These are phyloP conservation scores for Microtus pennsylvanicus DNA, from an alignment of 2,113 vertebrate species.

Conservation along the genomic window DNA sequence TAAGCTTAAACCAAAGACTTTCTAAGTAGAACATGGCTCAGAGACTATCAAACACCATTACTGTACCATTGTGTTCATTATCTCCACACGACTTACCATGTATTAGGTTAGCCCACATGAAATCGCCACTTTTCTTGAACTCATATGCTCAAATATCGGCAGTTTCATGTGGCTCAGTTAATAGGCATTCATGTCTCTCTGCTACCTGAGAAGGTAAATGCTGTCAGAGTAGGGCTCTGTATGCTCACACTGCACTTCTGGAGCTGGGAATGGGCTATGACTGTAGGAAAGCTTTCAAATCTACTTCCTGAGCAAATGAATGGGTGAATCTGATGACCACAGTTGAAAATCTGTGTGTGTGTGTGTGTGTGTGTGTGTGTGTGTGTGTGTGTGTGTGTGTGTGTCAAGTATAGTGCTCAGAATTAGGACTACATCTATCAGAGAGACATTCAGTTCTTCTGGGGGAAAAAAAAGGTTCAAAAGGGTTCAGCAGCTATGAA, in stretches of 20 bases:
- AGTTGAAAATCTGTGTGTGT: background rate
- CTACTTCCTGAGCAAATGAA: background rate
- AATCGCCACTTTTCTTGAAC: slow-evolving; percentile 1
- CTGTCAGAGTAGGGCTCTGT: background rate
- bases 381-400: too few relatives aligned
- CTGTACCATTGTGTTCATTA: slow-evolving; percentile 14
- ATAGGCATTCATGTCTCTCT: background rate
- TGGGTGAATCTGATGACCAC: background rate
- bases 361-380: background rate
- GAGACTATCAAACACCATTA: slow-evolving; percentile 32
- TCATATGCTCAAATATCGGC: background rate
- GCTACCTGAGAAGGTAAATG: background rate
- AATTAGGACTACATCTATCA: background rate
- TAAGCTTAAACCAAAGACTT: slow-evolving; percentile 26
- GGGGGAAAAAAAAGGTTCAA: background rate
- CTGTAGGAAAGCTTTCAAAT: background rate
- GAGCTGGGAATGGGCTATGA: background rate
- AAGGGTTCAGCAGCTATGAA: background rate
- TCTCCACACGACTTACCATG: background rate
- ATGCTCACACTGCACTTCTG: background rate
- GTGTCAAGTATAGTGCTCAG: background rate
- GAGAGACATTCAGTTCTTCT: background rate
- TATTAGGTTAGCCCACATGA: background rate
- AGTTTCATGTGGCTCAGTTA: slow-evolving; percentile 22
- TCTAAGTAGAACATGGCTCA: background rate